Evolutionary conservation across 2,888 invertebrate species (phyloP), one percentile per base, ranked within the genome.

Genomic region (Melinaea menophilus): DNA sequence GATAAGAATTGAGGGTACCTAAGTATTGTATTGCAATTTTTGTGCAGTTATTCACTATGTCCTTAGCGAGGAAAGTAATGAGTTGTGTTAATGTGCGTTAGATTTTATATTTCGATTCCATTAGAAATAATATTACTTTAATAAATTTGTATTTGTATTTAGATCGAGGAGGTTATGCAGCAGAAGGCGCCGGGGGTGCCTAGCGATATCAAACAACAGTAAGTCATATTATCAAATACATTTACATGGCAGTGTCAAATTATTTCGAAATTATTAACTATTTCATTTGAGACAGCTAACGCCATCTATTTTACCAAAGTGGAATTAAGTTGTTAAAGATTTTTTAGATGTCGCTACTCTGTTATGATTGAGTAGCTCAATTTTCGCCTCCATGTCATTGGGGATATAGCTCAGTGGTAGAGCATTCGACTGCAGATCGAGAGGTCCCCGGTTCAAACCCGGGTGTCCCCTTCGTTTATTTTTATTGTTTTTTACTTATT

Each of bases 401-500:
- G 88, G 88, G 88, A 88, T 88, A 88, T 88, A 89, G 88, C 88
- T 89, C 88, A 89, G 88, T 89, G 88, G 88, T 88, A 88, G 88
- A 88, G 88, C 88, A 88, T 88, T 88, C 88, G 88, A 88, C 88
- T 88, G 88, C 88, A 88, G 88, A 88, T 88, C 88, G 87, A 88
- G 88, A 88, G 88, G 88, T 89, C 88, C 88, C 88, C 88, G 88
- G 88, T 89, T 88, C 88, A 88, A 89, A 89, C 87, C 88, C 88
- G 88, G 88, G 88, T 88, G 87, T 88, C 88, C 87, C 88, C 88
- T 88, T 47, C n/a, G 1, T 11, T 2, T 1, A 61, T 57, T 37
- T 4, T 47, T 33, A 1, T 72, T 69, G 70, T 75, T 76, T 67
- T 69, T 64, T 63, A 64, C 69, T 61, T 57, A 60, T 68, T 64